Percentiles rank a stretch among this genome's conserved stretches.
Evolutionary conservation across 2,113 vertebrate species (phyloP).

Genomic region (Pelmatolapia mariae): DNA sequence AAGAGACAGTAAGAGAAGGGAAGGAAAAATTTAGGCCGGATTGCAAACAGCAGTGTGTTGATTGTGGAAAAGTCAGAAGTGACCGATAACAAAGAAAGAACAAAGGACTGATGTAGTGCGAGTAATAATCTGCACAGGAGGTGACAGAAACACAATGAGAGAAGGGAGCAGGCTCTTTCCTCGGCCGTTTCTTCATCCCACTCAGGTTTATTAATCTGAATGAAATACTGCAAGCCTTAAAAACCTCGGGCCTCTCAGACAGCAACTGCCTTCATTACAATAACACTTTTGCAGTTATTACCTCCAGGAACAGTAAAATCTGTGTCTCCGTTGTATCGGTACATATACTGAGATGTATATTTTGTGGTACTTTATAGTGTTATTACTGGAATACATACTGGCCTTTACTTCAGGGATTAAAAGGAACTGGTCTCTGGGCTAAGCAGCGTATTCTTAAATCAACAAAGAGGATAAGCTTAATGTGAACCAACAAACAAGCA

Average conservation of each 20-base stretch:
- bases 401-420: not conserved
- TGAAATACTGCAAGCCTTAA: constrained; percentile 10
- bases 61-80: not conserved
- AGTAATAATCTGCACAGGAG: constrained; percentile 2
- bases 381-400: constrained; percentile 7
- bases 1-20: not conserved
- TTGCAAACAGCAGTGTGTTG: not conserved
- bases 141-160: not conserved
- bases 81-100: not conserved
- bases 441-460: not conserved
- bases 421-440: not conserved
- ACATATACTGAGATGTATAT: not conserved
- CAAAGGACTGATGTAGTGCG: not conserved
- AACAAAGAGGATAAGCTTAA: not conserved
- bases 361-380: constrained; percentile 5
- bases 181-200: not conserved
- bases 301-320: constrained; percentile 14
- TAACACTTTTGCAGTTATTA: constrained; percentile 28
- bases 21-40: not conserved
- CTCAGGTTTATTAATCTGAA: constrained; percentile 23
- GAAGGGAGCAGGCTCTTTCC: not conserved
- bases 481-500: not conserved
- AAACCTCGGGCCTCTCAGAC: not conserved
- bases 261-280: constrained; percentile 21
- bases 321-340: not conserved